Percentiles rank a stretch among this genome's conserved stretches.
Conservation (phyloP, 2,888 invertebrate species). For the Caenorhabditis japonica region DNA sequence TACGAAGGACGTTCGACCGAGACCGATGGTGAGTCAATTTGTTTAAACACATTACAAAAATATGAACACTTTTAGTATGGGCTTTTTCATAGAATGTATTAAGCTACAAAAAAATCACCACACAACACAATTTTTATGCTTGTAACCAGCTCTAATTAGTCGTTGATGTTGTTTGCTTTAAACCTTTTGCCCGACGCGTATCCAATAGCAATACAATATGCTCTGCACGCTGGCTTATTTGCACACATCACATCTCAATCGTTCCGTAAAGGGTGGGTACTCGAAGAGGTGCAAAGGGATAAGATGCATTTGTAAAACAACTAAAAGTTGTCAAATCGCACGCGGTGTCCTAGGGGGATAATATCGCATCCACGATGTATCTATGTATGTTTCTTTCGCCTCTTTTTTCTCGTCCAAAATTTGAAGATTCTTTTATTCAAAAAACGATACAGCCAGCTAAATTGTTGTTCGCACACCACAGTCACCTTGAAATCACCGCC, state of each 20-base stretch:
- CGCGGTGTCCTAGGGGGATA: too few relatives aligned
- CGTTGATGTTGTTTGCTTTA: constrained; percentile 38
- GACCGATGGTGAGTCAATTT: constrained; percentile 46
- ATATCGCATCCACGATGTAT: too few relatives aligned
- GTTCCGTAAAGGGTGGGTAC: too few relatives aligned
- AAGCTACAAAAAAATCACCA: neutral
- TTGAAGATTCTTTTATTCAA: neutral
- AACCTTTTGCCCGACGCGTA: constrained; percentile 44
- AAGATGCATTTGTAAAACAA: too few relatives aligned
- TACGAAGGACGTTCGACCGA: constrained; percentile 50
- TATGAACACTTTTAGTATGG: too few relatives aligned
- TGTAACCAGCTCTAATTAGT: constrained; percentile 25
- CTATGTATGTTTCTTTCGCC: too few relatives aligned
- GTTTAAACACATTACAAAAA: too few relatives aligned
- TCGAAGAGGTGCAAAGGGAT: too few relatives aligned
- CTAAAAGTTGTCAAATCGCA: constrained; percentile 15
- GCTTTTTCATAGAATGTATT: too few relatives aligned
- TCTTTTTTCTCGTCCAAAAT: too few relatives aligned
- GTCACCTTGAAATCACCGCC: constrained; percentile 31
- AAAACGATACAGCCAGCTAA: constrained; percentile 10
- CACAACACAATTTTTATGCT: too few relatives aligned
- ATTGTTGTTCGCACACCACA: neutral
- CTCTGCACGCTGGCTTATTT: constrained; percentile 20
- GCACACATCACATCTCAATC: constrained; percentile 16
- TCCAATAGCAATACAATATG: constrained; percentile 33